Evolutionary conservation across 2,113 vertebrate genomes (phyloP).

Genomic region (Anthoscopus minutus): DNA sequence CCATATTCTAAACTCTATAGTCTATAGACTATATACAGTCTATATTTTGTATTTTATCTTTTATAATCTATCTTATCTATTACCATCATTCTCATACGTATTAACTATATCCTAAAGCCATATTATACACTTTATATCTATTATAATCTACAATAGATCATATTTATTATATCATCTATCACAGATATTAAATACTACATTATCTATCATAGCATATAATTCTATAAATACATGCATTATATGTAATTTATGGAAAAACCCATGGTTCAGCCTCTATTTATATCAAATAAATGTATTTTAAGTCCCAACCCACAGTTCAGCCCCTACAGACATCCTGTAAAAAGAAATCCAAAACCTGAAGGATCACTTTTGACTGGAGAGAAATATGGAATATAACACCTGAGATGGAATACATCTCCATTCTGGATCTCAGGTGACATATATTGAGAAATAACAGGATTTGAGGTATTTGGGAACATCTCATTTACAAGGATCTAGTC

Average conservation of each 20-base stretch:
- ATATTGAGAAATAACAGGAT: not conserved
- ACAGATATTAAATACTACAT: not conserved
- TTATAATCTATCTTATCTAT: not conserved
- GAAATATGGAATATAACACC: not conserved
- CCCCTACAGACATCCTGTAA: not conserved
- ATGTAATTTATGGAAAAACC: not conserved
- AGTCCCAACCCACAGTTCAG: not conserved
- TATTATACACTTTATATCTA: not conserved
- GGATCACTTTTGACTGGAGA: not conserved
- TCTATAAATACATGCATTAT: accelerated
- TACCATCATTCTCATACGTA: not conserved
- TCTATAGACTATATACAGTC: no score
- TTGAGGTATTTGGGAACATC: not conserved
- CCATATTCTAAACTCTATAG: no score
- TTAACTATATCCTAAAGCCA: not conserved
- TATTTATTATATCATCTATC: no score
- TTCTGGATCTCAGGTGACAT: not conserved
- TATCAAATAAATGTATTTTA: not conserved
- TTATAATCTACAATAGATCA: not conserved
- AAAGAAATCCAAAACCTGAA: not conserved
- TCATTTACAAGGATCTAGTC: not conserved
- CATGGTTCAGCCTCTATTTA: not conserved
- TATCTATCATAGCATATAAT: no score
- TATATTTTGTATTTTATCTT: not conserved
- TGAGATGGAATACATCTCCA: not conserved